A percentile compares a stretch with the other conserved stretches of the same genome.
phyloP scores from a whole-genome alignment of 1,140 invertebrate species.

The Sycophaga agraensis region DNA sequence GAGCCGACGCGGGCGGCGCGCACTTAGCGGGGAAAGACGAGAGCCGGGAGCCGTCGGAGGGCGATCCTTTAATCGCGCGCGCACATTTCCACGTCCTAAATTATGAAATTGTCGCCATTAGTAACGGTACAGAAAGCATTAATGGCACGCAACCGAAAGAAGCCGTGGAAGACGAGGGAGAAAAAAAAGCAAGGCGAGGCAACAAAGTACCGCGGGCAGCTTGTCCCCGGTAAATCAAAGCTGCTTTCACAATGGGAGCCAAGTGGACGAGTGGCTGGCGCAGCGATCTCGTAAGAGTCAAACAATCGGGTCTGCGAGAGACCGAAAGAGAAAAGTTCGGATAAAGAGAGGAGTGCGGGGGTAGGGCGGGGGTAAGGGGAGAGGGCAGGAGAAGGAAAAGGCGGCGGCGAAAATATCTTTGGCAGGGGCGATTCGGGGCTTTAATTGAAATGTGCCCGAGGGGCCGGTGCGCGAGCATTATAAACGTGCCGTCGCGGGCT shows the following conservation, averaged over 20 bases:
- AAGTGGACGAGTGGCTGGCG: neutral
- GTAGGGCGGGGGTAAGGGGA: too few species aligned
- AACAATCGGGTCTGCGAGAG: conserved; percentile 3
- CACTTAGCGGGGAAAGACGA: neutral
- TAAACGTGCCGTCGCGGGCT: conserved; percentile 1
- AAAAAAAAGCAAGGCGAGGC: neutral
- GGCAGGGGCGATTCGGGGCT: neutral
- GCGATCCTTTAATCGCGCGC: neutral
- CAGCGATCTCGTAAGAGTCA: neutral
- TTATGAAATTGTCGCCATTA: conserved; percentile 13
- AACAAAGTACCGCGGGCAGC: neutral
- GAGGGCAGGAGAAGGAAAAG: too few species aligned
- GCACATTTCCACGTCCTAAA: neutral
- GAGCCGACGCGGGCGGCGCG: neutral
- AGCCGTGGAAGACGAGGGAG: neutral
- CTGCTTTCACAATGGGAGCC: conserved; percentile 6
- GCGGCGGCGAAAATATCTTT: conserved; percentile 19
- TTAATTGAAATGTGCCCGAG: conserved; percentile 16
- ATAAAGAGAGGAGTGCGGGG: neutral
- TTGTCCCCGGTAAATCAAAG: conserved; percentile 15
- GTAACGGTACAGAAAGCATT: conserved; percentile 17
- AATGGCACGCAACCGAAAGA: conserved; percentile 10
- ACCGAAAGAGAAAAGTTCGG: neutral
- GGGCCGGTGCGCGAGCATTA: neutral
- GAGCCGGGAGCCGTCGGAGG: neutral